phyloP scores from a whole-genome alignment of 2,888 invertebrate genomes.

The Lochmaea capreae region DNA sequence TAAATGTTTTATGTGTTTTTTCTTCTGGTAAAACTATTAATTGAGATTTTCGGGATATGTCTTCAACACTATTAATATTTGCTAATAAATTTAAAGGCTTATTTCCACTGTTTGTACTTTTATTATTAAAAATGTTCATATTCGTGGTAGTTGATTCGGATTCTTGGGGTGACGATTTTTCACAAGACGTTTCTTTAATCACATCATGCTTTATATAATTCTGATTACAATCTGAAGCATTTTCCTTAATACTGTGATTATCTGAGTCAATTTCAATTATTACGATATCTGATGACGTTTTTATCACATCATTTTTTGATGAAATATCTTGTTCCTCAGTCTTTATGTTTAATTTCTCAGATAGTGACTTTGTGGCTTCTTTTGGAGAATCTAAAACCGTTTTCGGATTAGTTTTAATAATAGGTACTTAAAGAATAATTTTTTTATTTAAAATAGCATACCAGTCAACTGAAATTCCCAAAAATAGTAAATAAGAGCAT shows the following conservation, averaged over 20 bases:
- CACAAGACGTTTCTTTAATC: neutral
- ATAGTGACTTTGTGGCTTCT: neutral
- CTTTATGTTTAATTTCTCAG: neutral
- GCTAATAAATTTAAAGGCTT: neutral
- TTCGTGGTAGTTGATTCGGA: neutral
- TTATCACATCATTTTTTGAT: neutral
- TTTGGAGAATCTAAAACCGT: neutral
- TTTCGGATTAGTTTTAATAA: neutral
- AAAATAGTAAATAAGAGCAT: too few species aligned
- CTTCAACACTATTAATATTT: neutral
- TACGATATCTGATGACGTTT: conserved; percentile 11
- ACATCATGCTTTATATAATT: conserved; percentile 7
- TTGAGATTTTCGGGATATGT: neutral
- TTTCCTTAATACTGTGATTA: conserved; percentile 1
- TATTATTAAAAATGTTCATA: neutral
- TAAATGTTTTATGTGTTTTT: neutral
- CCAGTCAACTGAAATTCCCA: too few species aligned
- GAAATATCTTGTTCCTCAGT: neutral
- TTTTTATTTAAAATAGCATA: neutral
- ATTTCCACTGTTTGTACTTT: neutral
- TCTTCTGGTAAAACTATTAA: neutral
- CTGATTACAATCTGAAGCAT: conserved; percentile 27
- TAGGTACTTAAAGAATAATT: neutral
- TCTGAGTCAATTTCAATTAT: conserved; percentile 27
- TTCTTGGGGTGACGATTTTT: neutral